phyloP scores from a whole-genome alignment of 2,888 invertebrate genomes.

The Balanococcus diminutus region DNA sequence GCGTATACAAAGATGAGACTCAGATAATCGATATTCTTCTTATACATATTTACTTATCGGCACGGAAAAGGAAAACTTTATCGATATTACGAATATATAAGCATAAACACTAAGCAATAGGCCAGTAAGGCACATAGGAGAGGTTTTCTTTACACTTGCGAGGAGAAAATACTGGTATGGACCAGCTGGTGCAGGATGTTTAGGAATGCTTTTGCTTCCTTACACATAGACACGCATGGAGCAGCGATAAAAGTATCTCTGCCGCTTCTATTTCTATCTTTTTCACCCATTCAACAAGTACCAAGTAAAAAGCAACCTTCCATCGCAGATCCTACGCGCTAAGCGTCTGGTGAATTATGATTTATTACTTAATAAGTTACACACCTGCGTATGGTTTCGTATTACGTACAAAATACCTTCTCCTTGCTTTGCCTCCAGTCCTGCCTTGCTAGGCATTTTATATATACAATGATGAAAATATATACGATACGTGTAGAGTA shows the following conservation, averaged over 20 bases:
- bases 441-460: not conserved
- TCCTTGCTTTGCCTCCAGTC: not conserved
- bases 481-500: not conserved
- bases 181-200: not conserved
- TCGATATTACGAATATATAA: not conserved
- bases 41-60: not conserved
- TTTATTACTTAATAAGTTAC: conserved; percentile 35
- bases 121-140: not conserved
- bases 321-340: conserved; percentile 21
- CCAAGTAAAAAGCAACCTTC: not conserved
- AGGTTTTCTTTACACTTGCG: no score
- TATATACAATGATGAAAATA: not conserved
- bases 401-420: not conserved
- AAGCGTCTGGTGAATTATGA: conserved; percentile 31
- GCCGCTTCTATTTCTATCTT: not conserved
- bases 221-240: not conserved
- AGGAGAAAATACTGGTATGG: not conserved
- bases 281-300: not conserved
- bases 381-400: conserved; percentile 24
- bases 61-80: not conserved
- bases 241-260: not conserved
- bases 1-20: not conserved
- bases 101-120: no score
- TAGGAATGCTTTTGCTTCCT: not conserved
- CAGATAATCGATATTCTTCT: not conserved